These are phyloP conservation scores for Chrysogorgia sp. DNA, from an alignment of 92 coral and sea anemone genomes.

Conservation along the genomic window DNA sequence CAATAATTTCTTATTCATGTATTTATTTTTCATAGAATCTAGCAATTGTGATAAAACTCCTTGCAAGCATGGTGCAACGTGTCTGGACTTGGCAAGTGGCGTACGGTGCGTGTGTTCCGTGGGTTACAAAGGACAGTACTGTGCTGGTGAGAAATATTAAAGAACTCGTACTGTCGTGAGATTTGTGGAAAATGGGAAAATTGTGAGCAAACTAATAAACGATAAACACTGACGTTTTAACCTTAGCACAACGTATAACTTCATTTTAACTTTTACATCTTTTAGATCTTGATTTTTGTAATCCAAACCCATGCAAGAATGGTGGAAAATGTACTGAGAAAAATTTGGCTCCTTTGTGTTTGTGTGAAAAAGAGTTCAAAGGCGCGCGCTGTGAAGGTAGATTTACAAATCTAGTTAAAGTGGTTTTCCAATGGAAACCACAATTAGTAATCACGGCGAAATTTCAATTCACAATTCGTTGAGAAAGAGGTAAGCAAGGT, in stretches of 20 bases:
- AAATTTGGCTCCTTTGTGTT: constrained; percentile 3
- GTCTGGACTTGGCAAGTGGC: constrained; percentile 58
- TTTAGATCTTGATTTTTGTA: constrained; percentile 36
- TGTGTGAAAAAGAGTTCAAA: constrained; percentile 22
- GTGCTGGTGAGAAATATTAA: constrained; percentile 14
- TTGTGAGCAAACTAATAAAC: too few species aligned
- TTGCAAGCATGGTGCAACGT: constrained; percentile 37
- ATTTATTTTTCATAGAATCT: constrained; percentile 31
- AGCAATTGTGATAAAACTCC: constrained; percentile 81
- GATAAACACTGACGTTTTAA: too few species aligned
- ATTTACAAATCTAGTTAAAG: background rate
- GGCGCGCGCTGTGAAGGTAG: constrained; percentile 38
- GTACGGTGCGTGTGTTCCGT: constrained; percentile 48
- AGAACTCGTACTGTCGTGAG: background rate
- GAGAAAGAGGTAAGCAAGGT: background rate
- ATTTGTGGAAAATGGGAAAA: background rate
- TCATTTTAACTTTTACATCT: background rate
- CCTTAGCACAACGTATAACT: too few species aligned
- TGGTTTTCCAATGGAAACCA: background rate
- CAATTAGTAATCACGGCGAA: background rate
- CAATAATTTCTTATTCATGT: background rate
- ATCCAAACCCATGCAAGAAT: constrained; percentile 41
- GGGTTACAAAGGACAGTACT: constrained; percentile 37
- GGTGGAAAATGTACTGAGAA: constrained; percentile 26
- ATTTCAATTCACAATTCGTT: too few species aligned